Base-by-base conservation (phyloP, 2,113 vertebrate species). In the Gavialis gangeticus region DNA sequence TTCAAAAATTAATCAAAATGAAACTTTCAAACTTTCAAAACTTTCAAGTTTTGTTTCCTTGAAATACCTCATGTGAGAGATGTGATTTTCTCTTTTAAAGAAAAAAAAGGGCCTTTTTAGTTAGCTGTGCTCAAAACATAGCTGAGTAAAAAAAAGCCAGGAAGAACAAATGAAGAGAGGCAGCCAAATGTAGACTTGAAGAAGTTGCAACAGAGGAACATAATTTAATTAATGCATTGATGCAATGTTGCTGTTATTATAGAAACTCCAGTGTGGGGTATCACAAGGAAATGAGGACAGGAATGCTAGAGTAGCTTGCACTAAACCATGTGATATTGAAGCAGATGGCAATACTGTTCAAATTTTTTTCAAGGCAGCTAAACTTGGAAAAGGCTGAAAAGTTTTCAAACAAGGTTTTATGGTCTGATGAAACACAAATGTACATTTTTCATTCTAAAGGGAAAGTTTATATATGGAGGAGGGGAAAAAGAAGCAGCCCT, bases 391-490 rank as follows among this genome's bases (percentile, higher is more conserved):
- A 86, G 69, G 19, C 91, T 89, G 73, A 83, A 93, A 88, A 89
- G 46, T 77, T 89, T 88, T 27, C 76, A 90, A 58, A 82, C 3
- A 2, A 93, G 55, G 13, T 85, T 96, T 92, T 92, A 89, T 84
- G 92, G 89, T 93, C 95, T 94, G 85, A 58, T 75, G 77, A 94
- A 92, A 92, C 34, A 62, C 80, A 88, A 90, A 62, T 46, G 54
- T 58, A 87, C 80, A n/a, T 91, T 94, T 71, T 81, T 86, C 37
- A 87, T 75, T 28, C 84, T 66, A 77, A 24, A 59, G 89, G 77
- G 81, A 93, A 81, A 73, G 37, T 82, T 84, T 80, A 37, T 80
- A 37, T 10, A n/a, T 58, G 46, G 60, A 37, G 60, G 46, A 82
- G 25, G 63, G 4, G 0, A 22, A 25, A 1, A 2, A 82, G 64